Conservation (phyloP, 2,797 vertebrate species). For the Anguilla marmorata region DNA sequence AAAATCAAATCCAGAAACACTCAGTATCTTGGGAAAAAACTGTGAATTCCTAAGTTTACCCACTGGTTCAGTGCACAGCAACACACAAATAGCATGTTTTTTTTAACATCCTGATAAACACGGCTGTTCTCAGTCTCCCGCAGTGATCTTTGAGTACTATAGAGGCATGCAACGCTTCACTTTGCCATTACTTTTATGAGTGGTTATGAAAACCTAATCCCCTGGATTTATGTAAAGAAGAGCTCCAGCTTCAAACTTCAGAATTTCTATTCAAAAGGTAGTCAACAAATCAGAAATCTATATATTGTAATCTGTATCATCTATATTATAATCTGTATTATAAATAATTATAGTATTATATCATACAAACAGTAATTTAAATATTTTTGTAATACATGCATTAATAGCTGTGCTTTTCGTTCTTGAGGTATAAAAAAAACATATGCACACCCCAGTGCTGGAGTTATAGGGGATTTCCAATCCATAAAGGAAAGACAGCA, state of each 20-base stretch:
- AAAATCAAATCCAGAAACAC: not conserved
- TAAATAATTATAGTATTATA: not conserved
- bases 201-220: not conserved
- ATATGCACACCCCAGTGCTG: not conserved
- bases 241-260: not conserved
- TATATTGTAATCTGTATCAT: not conserved
- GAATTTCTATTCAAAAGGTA: not conserved
- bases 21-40: not conserved
- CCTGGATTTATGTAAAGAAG: not conserved
- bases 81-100: not conserved
- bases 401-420: not conserved
- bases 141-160: not conserved
- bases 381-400: not conserved
- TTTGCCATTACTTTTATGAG: not conserved
- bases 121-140: not conserved
- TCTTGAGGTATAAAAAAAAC: not conserved
- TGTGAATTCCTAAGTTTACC: conserved; percentile 15
- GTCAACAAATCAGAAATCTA: not conserved
- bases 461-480: not conserved
- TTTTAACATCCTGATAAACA: not conserved
- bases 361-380: not conserved
- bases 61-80: not conserved
- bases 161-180: not conserved
- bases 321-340: not conserved
- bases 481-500: not conserved